Evolutionary conservation across 2,797 vertebrate species (phyloP), one percentile per base, ranked within the genome.

Genomic region (Numenius phaeopus): DNA sequence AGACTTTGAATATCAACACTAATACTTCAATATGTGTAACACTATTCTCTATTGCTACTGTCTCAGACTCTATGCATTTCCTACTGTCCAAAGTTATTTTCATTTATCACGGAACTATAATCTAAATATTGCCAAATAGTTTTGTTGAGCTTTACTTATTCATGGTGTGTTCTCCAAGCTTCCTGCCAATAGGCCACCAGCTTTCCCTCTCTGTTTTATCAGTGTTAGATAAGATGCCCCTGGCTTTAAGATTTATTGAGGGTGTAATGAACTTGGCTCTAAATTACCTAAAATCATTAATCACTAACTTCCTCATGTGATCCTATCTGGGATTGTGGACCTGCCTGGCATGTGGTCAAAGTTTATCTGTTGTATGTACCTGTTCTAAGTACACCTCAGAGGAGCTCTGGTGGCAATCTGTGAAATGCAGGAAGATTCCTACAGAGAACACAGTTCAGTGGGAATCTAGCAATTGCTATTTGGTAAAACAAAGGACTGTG

Each of bases 211-310:
- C 5, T 14, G 5, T 84, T 96, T 88, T 86, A 78, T 61, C 93
- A 76, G 52, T 79, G 11, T 70, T 80, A 71, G 39, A 39, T 93
- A 89, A 94, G 73, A 67, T 81, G 37, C 15, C 44, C 11, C 66
- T 24, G 14, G 7, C 15, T 55, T 44, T 47, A 86, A 96, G 81
- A 96, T 97, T 93, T 95, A 97, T 94, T 70, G 65, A 83, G 49
- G 95, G 89, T 91, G 64, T 90, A 83, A 76, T 69, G 62, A 91
- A 66, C 67, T 67, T 96, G 69, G 18, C 52, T 93, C 69, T 88
- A 71, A 92, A 79, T 66, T 91, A 85, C 34, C 66, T 24, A 46
- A 37, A 39, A 47, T 72, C 80, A 95, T 97, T 96, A 96, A 90
- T 97, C 94, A 95, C 61, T 62, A 83, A 90, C 76, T 91, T 92